A percentile compares a stretch with the other conserved stretches of the same genome.
phyloP scores from a whole-genome alignment of 2,888 invertebrate genomes.

The Criorhina ranunculi region DNA sequence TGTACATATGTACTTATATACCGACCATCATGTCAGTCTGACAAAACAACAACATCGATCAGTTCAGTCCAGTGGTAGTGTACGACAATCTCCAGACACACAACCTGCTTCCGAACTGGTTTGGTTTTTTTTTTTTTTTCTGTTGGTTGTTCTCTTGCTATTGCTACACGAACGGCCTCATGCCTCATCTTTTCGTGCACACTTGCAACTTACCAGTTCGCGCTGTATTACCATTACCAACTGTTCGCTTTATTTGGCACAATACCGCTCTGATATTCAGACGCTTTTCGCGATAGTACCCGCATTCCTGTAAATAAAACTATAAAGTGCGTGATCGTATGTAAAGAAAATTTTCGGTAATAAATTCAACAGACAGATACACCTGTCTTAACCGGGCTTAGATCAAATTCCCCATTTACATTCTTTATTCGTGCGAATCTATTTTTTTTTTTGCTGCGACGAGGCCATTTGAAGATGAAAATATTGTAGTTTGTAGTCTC shows the following conservation, averaged over 20 bases:
- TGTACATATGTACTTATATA: not conserved
- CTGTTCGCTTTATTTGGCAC: slow-evolving; percentile 25
- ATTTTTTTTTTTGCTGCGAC: slow-evolving; percentile 24
- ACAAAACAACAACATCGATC: slow-evolving; percentile 48
- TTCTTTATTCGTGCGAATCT: slow-evolving; percentile 38
- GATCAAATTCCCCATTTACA: slow-evolving; percentile 6
- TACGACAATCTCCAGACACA: slow-evolving; percentile 43
- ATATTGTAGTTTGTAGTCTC: slow-evolving; percentile 10
- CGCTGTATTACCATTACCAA: slow-evolving; percentile 36
- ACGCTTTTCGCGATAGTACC: slow-evolving; percentile 32
- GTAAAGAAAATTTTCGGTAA: not conserved
- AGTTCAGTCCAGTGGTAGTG: slow-evolving; percentile 35
- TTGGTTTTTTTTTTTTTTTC: slow-evolving; percentile 21
- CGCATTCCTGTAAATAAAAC: not conserved
- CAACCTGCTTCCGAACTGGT: slow-evolving; percentile 68
- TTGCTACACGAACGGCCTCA: too few relatives aligned
- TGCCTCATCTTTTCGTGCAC: slow-evolving; percentile 44
- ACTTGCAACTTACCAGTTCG: slow-evolving; percentile 54
- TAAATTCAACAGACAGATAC: not conserved
- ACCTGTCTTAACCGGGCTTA: slow-evolving; percentile 9
- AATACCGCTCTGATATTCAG: slow-evolving; percentile 19
- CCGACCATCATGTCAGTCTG: slow-evolving; percentile 34
- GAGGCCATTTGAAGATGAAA: slow-evolving; percentile 39
- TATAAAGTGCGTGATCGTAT: slow-evolving; percentile 15
- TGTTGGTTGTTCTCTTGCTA: slow-evolving; percentile 16